phyloP scores from a whole-genome alignment of 2,113 vertebrate species.

The Nannobrachium achirus region DNA sequence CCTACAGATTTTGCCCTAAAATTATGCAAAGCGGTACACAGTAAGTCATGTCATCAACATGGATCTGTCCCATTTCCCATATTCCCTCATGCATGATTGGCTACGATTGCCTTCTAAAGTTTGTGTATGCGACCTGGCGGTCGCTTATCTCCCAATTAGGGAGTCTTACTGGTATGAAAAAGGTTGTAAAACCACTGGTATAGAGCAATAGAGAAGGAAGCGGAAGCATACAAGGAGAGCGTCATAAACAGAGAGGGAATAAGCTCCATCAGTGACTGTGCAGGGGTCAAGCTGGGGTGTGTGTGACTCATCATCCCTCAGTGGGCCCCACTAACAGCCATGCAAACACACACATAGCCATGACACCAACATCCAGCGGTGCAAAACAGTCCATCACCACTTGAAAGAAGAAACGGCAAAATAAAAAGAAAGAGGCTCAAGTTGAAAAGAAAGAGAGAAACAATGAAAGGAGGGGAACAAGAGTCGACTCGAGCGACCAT shows the following conservation, averaged over 20 bases:
- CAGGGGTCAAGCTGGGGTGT: constrained; percentile 50
- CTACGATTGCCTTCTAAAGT: too few relatives aligned
- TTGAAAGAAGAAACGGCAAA: constrained; percentile 7
- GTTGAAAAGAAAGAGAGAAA: constrained; percentile 50
- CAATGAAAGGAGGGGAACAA: constrained; percentile 34
- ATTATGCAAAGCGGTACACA: too few relatives aligned
- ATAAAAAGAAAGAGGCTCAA: constrained; percentile 35
- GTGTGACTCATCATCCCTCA: constrained; percentile 59
- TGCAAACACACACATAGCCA: constrained; percentile 74
- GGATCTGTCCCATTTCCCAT: too few relatives aligned
- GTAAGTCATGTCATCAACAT: too few relatives aligned
- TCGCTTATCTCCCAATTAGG: too few relatives aligned
- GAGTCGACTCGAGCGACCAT: constrained; percentile 20
- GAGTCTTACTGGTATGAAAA: too few relatives aligned
- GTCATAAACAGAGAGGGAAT: not conserved
- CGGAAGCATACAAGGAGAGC: not conserved
- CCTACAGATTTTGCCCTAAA: too few relatives aligned
- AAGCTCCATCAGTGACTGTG: constrained; percentile 41
- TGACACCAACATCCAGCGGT: constrained; percentile 65
- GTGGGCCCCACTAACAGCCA: constrained; percentile 70
- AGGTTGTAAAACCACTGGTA: too few relatives aligned
- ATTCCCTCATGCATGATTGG: too few relatives aligned
- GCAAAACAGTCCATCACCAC: constrained; percentile 64
- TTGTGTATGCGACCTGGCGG: too few relatives aligned
- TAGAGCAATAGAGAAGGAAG: too few relatives aligned